phyloP scores from a whole-genome alignment of 1,140 invertebrate genomes.

The Hycleus phaleratus region DNA sequence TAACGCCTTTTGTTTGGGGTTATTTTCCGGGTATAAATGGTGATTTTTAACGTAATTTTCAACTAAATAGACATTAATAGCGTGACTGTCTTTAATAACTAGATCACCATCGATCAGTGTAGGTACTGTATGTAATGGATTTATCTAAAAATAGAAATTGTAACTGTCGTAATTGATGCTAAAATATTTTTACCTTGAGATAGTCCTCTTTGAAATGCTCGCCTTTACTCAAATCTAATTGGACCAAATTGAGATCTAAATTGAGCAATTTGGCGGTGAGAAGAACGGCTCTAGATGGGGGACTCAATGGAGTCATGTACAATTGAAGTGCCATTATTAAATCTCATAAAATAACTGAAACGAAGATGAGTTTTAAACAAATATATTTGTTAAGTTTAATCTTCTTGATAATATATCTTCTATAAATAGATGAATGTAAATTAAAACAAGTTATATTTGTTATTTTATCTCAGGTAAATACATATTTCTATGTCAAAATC shows the following conservation, averaged over 20 bases:
- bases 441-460: too few species aligned
- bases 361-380: too few species aligned
- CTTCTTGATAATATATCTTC: too few species aligned
- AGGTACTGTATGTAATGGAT: constrained; percentile 62
- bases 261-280: neutral
- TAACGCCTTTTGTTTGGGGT: neutral
- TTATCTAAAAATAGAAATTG: constrained; percentile 41
- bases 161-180: neutral
- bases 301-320: constrained; percentile 1
- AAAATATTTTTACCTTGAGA: constrained; percentile 1
- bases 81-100: neutral
- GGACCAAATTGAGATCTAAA: neutral
- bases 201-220: neutral
- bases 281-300: constrained; percentile 1
- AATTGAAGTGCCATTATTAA: constrained; percentile 1
- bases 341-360: too few species aligned
- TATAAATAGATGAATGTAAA: too few species aligned
- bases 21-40: neutral
- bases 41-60: neutral
- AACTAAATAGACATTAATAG: neutral
- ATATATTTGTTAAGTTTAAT: too few species aligned
- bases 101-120: constrained; percentile 52
- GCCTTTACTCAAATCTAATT: neutral
- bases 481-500: too few species aligned
- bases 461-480: too few species aligned